phyloP scores from a whole-genome alignment of 2,113 vertebrate species.

The Nothocercus julius region DNA sequence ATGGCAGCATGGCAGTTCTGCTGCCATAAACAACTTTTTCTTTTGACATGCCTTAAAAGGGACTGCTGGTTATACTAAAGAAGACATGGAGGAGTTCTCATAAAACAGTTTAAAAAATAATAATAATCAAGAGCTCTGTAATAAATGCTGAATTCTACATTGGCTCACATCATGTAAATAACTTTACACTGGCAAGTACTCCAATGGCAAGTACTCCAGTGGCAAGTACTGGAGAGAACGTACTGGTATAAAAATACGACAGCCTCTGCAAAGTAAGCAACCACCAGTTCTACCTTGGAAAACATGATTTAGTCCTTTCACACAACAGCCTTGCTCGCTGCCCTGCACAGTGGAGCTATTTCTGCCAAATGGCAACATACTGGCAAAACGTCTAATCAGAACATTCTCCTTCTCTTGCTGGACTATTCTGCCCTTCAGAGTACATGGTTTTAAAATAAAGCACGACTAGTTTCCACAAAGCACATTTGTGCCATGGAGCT shows the following conservation, averaged over 20 bases:
- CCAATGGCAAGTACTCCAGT: neutral
- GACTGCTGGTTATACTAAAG: neutral
- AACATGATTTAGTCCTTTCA: neutral
- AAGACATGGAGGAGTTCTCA: neutral
- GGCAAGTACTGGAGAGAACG: neutral
- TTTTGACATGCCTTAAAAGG: neutral
- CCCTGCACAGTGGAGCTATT: neutral
- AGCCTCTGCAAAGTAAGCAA: neutral
- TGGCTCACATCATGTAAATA: neutral
- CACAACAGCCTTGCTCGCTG: neutral
- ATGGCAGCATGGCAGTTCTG: neutral
- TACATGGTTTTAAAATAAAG: neutral
- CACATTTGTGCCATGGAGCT: neutral
- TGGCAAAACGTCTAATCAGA: neutral
- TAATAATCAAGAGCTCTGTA: neutral
- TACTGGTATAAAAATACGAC: neutral
- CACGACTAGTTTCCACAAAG: neutral
- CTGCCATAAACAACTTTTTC: neutral
- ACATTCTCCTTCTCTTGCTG: neutral
- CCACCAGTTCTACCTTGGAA: neutral
- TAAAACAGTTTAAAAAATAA: neutral
- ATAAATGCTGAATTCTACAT: neutral
- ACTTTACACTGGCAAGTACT: neutral
- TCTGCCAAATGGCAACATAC: neutral
- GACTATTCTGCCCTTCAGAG: neutral